A percentile compares a stretch with the other conserved stretches of the same genome.
Evolutionary conservation across 2,113 vertebrate genomes (phyloP).

Genomic region (Tychaedon coryphoeus): DNA sequence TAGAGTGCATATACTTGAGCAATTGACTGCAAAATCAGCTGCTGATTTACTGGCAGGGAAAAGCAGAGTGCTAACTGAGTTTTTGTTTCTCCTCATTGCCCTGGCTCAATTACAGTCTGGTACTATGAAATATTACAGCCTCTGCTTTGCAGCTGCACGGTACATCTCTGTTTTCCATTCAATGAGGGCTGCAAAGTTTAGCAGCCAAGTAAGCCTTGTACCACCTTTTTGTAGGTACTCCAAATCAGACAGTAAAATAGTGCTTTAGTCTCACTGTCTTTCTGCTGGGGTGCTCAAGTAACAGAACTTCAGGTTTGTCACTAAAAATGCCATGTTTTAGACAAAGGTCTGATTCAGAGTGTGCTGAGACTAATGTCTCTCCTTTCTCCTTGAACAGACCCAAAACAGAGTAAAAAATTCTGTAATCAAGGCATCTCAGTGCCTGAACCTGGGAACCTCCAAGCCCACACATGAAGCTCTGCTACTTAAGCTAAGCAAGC

Average conservation of each 20-base stretch:
- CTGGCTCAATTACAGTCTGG: neutral
- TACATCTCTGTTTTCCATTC: neutral
- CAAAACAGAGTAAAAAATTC: neutral
- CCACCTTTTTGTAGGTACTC: neutral
- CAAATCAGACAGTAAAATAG: neutral
- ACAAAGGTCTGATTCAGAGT: neutral
- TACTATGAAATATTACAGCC: neutral
- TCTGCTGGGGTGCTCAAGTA: neutral
- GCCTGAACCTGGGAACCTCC: neutral
- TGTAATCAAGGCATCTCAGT: neutral
- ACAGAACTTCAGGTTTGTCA: neutral
- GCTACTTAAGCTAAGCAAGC: neutral
- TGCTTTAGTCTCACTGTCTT: neutral
- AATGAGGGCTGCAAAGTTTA: neutral
- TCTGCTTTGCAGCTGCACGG: neutral
- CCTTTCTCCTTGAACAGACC: neutral
- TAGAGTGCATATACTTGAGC: neutral
- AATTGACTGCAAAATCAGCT: neutral
- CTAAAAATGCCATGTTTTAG: neutral
- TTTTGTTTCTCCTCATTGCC: neutral
- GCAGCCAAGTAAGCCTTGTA: neutral
- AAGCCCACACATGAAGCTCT: neutral
- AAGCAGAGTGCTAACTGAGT: neutral
- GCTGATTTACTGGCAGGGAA: neutral
- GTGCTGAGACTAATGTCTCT: neutral